Percentiles rank a stretch among this genome's conserved stretches.
Conservation (phyloP, 1,140 invertebrate species). For the Drosophila kikkawai region DNA sequence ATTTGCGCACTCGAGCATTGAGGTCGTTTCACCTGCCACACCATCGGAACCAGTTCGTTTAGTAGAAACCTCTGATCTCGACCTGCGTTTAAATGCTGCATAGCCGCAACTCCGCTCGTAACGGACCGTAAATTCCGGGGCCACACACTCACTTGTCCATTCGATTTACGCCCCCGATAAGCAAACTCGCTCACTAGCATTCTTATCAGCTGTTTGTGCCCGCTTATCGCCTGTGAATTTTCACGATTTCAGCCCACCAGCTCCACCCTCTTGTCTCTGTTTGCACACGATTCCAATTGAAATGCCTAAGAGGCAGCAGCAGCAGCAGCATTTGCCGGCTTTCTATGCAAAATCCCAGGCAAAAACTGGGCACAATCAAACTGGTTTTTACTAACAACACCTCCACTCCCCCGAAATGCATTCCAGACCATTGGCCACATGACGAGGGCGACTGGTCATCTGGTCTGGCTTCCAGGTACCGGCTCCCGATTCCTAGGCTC, state of each 20-base stretch:
- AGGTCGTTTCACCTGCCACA: slow-evolving; percentile 49
- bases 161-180: slow-evolving; percentile 26
- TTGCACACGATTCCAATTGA: slow-evolving; percentile 33
- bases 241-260: slow-evolving; percentile 12
- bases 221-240: slow-evolving; percentile 56
- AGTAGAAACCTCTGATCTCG: slow-evolving; percentile 27
- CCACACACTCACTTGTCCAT: slow-evolving; percentile 16
- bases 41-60: slow-evolving; percentile 31
- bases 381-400: slow-evolving; percentile 14
- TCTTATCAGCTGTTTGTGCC: slow-evolving; percentile 37
- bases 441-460: slow-evolving; percentile 41
- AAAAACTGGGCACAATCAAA: slow-evolving; percentile 29
- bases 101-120: slow-evolving; percentile 9
- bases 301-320: slow-evolving; percentile 6
- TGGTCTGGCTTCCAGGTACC: slow-evolving; percentile 13
- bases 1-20: slow-evolving; percentile 46
- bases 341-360: slow-evolving; percentile 34
- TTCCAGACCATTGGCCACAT: slow-evolving; percentile 56
- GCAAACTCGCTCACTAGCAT: not conserved
- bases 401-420: slow-evolving; percentile 29
- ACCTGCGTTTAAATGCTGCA: slow-evolving; percentile 13
- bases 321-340: slow-evolving; percentile 29
- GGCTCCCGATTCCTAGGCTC: not conserved
- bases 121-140: slow-evolving; percentile 29
- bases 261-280: slow-evolving; percentile 10